These are phyloP conservation scores for Phocides pigmalion DNA, from an alignment of 1,140 invertebrate species.

Conservation along the genomic window DNA sequence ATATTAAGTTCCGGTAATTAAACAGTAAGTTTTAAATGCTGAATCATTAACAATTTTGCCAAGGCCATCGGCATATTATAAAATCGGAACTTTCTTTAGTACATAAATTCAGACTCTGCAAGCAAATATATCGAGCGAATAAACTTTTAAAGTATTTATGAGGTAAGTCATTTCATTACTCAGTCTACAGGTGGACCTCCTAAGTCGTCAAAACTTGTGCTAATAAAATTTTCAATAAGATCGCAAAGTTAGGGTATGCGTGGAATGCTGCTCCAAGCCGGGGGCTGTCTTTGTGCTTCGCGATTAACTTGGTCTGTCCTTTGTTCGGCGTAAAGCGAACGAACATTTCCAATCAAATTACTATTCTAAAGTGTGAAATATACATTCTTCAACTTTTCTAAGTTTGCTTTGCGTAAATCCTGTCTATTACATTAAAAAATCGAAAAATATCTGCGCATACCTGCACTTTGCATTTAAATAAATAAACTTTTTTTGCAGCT, in stretches of 20 bases:
- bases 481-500: too few relatives aligned
- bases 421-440: too few relatives aligned
- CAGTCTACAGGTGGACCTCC: constrained; percentile 17
- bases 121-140: constrained; percentile 4
- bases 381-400: too few relatives aligned
- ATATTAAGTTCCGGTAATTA: too few relatives aligned
- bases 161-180: constrained; percentile 22
- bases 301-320: constrained; percentile 18
- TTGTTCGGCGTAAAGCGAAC: not conserved
- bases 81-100: not conserved
- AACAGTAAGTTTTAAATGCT: too few relatives aligned
- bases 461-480: too few relatives aligned
- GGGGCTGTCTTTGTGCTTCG: constrained; percentile 1
- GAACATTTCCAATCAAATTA: constrained; percentile 14
- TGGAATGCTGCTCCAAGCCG: not conserved
- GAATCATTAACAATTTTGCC: not conserved
- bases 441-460: too few relatives aligned
- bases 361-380: not conserved
- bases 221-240: constrained; percentile 33
- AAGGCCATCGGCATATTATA: not conserved
- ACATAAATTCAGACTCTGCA: not conserved
- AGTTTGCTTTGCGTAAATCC: too few relatives aligned
- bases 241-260: constrained; percentile 15
- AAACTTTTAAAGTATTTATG: constrained; percentile 19
- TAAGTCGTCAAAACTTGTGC: constrained; percentile 20